phyloP scores from a whole-genome alignment of 2,797 vertebrate species.

The Hyperoplus lanceolatus region DNA sequence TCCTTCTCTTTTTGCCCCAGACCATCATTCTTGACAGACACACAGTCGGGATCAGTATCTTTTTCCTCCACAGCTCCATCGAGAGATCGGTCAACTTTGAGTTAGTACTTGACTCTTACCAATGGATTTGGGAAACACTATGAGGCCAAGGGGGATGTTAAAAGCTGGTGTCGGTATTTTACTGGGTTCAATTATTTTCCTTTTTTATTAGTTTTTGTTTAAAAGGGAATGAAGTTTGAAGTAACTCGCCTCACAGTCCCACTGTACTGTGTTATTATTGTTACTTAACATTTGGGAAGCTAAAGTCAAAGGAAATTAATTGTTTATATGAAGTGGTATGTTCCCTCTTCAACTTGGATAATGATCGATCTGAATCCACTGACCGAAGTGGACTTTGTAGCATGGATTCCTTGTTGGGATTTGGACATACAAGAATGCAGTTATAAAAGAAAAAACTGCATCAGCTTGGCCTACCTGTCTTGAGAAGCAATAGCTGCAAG shows the following conservation, averaged over 20 bases:
- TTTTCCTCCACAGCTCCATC: conserved; percentile 54
- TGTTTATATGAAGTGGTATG: conserved; percentile 2
- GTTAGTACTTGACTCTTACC: conserved; percentile 46
- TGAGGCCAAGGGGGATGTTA: conserved; percentile 48
- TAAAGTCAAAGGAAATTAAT: background rate
- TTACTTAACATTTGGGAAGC: conserved; percentile 14
- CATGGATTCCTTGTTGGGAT: conserved; percentile 6
- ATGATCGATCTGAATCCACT: conserved; percentile 7
- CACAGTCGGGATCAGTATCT: conserved; percentile 62
- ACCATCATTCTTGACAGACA: conserved; percentile 72
- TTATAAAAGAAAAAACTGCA: conserved; percentile 6
- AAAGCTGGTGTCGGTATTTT: conserved; percentile 35
- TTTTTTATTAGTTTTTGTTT: conserved; percentile 18
- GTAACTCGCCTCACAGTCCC: background rate
- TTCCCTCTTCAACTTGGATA: conserved; percentile 10
- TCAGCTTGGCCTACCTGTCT: conserved; percentile 7
- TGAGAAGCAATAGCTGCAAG: conserved; percentile 11
- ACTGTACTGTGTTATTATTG: conserved; percentile 19
- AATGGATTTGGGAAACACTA: conserved; percentile 44
- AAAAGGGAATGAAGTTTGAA: conserved; percentile 53
- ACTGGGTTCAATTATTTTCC: conserved; percentile 25
- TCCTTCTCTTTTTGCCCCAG: conserved; percentile 75
- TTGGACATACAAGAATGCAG: background rate
- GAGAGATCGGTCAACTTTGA: conserved; percentile 55
- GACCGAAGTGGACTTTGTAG: conserved; percentile 6